Evolutionary conservation across 2,888 invertebrate species (phyloP).

Genomic region (Patella caerulea): DNA sequence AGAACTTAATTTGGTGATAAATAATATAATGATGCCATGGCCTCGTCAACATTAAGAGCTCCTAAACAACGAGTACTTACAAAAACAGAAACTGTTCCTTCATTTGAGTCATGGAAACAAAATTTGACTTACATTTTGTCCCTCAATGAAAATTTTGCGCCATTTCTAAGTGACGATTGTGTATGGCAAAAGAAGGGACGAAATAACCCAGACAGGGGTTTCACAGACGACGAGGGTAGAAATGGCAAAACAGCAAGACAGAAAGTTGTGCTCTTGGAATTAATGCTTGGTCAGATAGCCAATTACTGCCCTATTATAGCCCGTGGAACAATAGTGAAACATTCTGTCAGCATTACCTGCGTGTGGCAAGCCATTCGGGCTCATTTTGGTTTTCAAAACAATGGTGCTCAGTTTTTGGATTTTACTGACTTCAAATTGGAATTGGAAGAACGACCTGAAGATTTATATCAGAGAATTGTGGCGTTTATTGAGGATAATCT

Average conservation of each 20-base stretch:
- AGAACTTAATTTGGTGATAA: background rate
- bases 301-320: background rate
- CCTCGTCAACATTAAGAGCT: background rate
- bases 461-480: background rate
- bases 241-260: background rate
- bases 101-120: no score
- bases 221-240: background rate
- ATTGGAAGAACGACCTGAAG: background rate
- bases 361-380: slow-evolving; percentile 5
- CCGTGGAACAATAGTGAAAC: background rate
- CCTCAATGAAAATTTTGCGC: no score
- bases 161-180: background rate
- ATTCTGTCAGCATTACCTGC: background rate
- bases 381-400: slow-evolving; percentile 9
- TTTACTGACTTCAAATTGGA: background rate
- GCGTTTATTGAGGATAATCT: background rate
- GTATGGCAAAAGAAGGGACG: background rate
- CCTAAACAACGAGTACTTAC: background rate
- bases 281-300: background rate
- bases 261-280: background rate
- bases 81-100: background rate
- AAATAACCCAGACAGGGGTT: background rate
- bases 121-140: no score
- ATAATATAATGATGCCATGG: background rate
- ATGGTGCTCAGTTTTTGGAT: background rate